Evolutionary conservation across 2,888 invertebrate species (phyloP).

Genomic region (Aelia acuminata): DNA sequence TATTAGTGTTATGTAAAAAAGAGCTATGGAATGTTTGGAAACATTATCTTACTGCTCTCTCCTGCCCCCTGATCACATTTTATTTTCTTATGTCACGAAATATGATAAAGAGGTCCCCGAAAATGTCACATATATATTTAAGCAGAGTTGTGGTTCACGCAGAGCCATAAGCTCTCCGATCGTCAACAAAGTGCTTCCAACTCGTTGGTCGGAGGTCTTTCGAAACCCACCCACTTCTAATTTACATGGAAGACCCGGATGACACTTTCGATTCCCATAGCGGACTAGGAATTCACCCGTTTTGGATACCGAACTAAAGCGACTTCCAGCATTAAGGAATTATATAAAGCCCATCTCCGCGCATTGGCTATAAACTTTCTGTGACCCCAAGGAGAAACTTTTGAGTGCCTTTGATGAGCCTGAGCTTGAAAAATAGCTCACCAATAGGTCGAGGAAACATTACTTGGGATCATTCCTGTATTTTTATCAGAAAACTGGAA

Average conservation of each 20-base stretch:
- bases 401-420: neutral
- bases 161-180: neutral
- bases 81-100: slow-evolving; percentile 27
- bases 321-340: slow-evolving; percentile 20
- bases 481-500: no score
- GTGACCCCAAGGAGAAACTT: neutral
- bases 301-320: neutral
- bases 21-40: neutral
- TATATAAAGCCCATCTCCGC: neutral
- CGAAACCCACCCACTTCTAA: slow-evolving; percentile 20
- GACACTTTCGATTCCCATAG: slow-evolving; percentile 12
- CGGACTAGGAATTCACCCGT: neutral
- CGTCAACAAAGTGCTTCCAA: neutral
- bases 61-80: neutral
- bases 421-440: neutral
- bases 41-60: neutral
- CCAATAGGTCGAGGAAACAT: no score
- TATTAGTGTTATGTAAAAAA: neutral
- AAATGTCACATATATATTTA: neutral
- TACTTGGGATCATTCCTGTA: no score
- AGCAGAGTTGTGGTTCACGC: neutral
- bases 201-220: neutral
- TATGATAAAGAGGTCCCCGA: neutral
- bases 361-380: neutral
- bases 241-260: slow-evolving; percentile 36